A percentile compares a stretch with the other conserved stretches of the same genome.
phyloP scores from a whole-genome alignment of 1,140 invertebrate species.

The Rhagoletis pomonella region DNA sequence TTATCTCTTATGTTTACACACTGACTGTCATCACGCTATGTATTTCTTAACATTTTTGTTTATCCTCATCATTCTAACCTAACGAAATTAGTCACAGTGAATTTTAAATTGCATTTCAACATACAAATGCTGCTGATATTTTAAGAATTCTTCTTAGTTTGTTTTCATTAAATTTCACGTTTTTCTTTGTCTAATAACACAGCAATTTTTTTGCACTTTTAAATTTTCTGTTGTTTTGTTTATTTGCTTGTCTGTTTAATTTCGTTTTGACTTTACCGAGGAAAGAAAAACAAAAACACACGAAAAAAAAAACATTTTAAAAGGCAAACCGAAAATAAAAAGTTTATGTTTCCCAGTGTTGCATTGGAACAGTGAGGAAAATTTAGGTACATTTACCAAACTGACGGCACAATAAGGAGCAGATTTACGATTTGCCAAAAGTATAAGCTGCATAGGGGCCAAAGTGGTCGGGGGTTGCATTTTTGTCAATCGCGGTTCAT shows the following conservation, averaged over 20 bases:
- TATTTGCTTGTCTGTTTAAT: not conserved
- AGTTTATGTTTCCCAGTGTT: not conserved
- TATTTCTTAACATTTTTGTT: too few species aligned
- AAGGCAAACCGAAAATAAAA: not conserved
- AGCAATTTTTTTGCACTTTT: conserved; percentile 15
- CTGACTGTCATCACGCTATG: not conserved
- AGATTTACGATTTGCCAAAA: too few species aligned
- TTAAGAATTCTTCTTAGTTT: too few species aligned
- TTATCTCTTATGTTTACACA: conserved; percentile 25
- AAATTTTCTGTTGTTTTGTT: conserved; percentile 22
- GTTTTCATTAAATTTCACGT: too few species aligned
- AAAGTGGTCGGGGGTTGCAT: too few species aligned
- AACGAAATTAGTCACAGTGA: too few species aligned
- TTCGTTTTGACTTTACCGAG: not conserved
- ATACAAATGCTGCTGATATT: not conserved
- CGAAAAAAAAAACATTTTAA: not conserved
- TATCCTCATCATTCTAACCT: too few species aligned
- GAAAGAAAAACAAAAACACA: not conserved
- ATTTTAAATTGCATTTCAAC: not conserved
- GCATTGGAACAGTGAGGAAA: not conserved
- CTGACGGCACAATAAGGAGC: too few species aligned
- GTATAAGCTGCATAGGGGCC: too few species aligned
- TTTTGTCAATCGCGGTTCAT: too few species aligned
- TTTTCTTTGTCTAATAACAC: not conserved
- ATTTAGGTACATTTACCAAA: too few species aligned